These are phyloP conservation scores for Nasonia vitripennis DNA, from an alignment of 1,140 invertebrate genomes.

Conservation along the genomic window DNA sequence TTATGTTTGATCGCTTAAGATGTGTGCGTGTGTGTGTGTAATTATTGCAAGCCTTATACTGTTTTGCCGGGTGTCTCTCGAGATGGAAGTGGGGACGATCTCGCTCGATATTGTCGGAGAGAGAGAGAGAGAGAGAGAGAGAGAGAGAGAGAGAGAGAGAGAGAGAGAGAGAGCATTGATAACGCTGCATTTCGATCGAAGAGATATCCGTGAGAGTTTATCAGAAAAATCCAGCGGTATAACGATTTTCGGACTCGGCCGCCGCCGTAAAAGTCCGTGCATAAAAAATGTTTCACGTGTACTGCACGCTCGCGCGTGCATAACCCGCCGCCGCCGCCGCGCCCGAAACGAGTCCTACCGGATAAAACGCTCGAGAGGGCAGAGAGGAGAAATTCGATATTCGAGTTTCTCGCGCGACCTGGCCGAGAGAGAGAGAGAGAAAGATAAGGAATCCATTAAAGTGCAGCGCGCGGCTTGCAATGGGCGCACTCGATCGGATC, in stretches of 20 bases:
- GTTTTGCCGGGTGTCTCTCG: neutral
- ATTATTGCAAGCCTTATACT: neutral
- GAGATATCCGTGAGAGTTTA: too few relatives aligned
- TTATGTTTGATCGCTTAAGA: neutral
- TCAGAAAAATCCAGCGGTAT: too few relatives aligned
- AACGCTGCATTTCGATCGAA: too few relatives aligned
- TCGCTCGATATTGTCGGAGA: neutral
- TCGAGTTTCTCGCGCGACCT: constrained; percentile 33
- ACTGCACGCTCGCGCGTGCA: too few relatives aligned
- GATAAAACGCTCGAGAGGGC: constrained; percentile 51
- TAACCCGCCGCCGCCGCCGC: too few relatives aligned
- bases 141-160: too few relatives aligned
- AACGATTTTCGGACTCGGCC: too few relatives aligned
- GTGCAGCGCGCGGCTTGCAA: neutral
- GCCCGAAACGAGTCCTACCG: constrained; percentile 46
- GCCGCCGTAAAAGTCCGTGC: neutral
- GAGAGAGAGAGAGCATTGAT: too few relatives aligned
- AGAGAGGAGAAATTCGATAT: constrained; percentile 52
- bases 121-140: too few relatives aligned
- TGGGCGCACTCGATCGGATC: neutral
- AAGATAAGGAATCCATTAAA: constrained; percentile 29
- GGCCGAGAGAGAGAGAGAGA: neutral
- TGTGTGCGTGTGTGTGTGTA: neutral
- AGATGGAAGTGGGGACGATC: too few relatives aligned
- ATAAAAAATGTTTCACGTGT: constrained; percentile 9